Conservation (phyloP, 2,888 invertebrate species). For the Lissonota sp. region DNA sequence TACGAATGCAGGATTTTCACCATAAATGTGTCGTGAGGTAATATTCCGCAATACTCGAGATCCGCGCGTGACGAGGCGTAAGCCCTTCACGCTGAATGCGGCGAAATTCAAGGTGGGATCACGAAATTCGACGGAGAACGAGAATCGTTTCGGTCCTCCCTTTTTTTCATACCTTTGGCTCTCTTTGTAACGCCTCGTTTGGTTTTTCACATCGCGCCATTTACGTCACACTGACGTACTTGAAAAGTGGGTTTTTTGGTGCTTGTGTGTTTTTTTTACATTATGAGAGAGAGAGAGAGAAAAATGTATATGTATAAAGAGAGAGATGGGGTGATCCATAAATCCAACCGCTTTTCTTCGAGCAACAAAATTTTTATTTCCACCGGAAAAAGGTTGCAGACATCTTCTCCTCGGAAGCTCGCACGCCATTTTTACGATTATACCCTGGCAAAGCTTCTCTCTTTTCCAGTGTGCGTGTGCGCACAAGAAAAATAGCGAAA, state of each 20-base stretch:
- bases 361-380: conserved; percentile 70
- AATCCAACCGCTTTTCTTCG: conserved; percentile 63
- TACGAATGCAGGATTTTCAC: background rate
- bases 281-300: conserved; percentile 3
- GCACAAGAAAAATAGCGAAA: background rate
- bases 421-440: conserved; percentile 57
- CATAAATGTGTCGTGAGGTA: too few relatives aligned
- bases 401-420: conserved; percentile 2
- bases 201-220: conserved; percentile 1
- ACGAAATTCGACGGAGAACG: background rate
- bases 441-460: conserved; percentile 35
- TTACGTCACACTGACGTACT: background rate
- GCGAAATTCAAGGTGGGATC: background rate
- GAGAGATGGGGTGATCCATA: conserved; percentile 60
- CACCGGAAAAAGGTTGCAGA: conserved; percentile 64
- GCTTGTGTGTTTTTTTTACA: conserved; percentile 24
- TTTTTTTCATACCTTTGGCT: conserved; percentile 18
- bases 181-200: conserved; percentile 28
- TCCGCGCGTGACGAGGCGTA: conserved; percentile 3
- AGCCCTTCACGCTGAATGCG: conserved; percentile 7
- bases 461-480: background rate
- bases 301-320: background rate
- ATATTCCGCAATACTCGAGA: too few relatives aligned
- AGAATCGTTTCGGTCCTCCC: conserved; percentile 40
- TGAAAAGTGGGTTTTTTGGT: conserved; percentile 29